phyloP scores from a whole-genome alignment of 2,113 vertebrate genomes.

The Bufo gargarizans region DNA sequence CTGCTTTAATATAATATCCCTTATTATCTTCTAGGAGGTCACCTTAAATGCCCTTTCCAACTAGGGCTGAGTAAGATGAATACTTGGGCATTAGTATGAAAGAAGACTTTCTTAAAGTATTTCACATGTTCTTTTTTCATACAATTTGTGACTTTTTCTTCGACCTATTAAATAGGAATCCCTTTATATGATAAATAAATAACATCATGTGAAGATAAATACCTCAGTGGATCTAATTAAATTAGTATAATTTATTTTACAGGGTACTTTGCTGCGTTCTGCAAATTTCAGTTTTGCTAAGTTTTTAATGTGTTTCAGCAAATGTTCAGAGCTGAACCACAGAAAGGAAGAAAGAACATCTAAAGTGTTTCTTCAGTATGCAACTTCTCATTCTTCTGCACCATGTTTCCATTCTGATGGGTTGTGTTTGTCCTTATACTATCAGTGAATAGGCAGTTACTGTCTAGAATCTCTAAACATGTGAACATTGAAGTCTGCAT shows the following conservation, averaged over 20 bases:
- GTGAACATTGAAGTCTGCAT: background rate
- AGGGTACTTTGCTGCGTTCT: constrained; percentile 21
- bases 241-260: constrained; percentile 47
- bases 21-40: constrained; percentile 54
- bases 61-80: constrained; percentile 51
- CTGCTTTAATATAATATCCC: constrained; percentile 55
- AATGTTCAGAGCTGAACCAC: constrained; percentile 59
- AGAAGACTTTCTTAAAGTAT: constrained; percentile 49
- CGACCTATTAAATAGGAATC: constrained; percentile 32
- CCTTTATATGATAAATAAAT: constrained; percentile 53
- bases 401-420: background rate
- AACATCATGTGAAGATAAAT: constrained; percentile 37
- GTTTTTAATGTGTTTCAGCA: constrained; percentile 59
- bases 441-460: background rate
- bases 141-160: constrained; percentile 48
- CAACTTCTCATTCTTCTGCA: background rate
- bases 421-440: background rate
- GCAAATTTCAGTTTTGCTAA: constrained; percentile 30
- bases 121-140: constrained; percentile 50
- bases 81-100: constrained; percentile 50
- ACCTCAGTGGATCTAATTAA: constrained; percentile 39
- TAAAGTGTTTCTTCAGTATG: constrained; percentile 57
- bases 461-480: background rate
- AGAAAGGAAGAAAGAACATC: constrained; percentile 20
- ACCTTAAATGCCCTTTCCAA: constrained; percentile 54